Conservation (phyloP, 2,888 invertebrate species). For the Noctuana brunneofusca region DNA sequence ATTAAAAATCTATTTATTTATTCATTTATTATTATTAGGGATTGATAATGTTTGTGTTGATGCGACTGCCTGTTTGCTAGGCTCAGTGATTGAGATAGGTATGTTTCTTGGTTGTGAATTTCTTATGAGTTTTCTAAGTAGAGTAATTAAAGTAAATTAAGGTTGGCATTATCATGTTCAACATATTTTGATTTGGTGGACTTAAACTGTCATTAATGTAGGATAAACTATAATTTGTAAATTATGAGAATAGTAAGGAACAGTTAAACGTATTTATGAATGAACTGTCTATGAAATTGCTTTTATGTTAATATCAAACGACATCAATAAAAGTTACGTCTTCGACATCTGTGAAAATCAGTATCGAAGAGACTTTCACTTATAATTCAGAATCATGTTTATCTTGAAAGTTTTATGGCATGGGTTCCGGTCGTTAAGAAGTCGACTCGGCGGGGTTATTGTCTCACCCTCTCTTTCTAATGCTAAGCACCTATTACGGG, state of each 20-base stretch:
- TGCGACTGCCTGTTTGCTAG: too few species aligned
- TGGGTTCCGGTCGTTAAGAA: slow-evolving; percentile 34
- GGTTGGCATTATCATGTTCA: not conserved
- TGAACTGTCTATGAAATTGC: too few species aligned
- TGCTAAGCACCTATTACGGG: not conserved
- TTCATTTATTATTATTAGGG: not conserved
- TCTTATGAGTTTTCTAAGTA: too few species aligned
- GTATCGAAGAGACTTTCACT: slow-evolving; percentile 35
- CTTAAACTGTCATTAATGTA: not conserved
- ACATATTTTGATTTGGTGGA: not conserved
- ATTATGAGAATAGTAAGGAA: not conserved
- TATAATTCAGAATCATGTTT: slow-evolving; percentile 32
- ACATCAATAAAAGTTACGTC: not conserved
- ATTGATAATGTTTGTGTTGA: too few species aligned
- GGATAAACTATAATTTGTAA: not conserved
- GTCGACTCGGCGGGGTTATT: slow-evolving; percentile 18
- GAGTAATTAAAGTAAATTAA: not conserved
- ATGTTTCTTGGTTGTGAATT: too few species aligned
- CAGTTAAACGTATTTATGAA: not conserved
- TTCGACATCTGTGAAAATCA: slow-evolving; percentile 16
- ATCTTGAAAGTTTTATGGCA: slow-evolving; percentile 36
- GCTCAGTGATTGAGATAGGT: too few species aligned
- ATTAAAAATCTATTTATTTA: slow-evolving; percentile 1
- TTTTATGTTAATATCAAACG: not conserved
- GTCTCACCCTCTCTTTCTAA: slow-evolving; percentile 12